A percentile compares a stretch with the other conserved stretches of the same genome.
Conservation (phyloP, 2,113 vertebrate species). For the Ictalurus furcatus region DNA sequence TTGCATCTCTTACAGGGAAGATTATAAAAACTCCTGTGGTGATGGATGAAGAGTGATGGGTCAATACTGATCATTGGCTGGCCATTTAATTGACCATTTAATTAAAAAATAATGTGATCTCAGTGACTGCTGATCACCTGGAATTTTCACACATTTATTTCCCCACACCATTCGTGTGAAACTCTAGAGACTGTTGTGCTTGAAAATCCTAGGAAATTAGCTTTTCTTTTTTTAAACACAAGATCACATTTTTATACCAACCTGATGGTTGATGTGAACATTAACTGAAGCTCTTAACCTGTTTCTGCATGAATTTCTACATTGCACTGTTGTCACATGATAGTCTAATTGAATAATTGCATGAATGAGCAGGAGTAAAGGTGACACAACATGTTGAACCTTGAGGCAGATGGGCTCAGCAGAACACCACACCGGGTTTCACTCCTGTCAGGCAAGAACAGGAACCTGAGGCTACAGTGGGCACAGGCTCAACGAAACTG, state of each 20-base stretch:
- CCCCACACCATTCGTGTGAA: not conserved
- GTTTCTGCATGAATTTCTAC: not conserved
- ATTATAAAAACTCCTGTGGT: not conserved
- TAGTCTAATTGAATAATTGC: not conserved
- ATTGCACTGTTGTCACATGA: not conserved
- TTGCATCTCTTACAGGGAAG: slow-evolving; percentile 3
- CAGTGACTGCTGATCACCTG: not conserved
- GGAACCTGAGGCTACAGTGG: not conserved
- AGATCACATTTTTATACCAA: not conserved
- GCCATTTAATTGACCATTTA: not conserved
- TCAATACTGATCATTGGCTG: slow-evolving; percentile 10
- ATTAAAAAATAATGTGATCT: not conserved
- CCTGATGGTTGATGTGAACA: not conserved
- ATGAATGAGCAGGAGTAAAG: not conserved
- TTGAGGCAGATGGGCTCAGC: not conserved
- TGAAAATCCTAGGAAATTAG: not conserved
- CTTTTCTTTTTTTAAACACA: not conserved
- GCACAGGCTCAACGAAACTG: not conserved
- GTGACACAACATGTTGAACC: not conserved
- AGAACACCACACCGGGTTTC: not conserved
- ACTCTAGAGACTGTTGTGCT: not conserved
- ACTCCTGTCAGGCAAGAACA: not conserved
- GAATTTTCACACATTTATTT: not conserved
- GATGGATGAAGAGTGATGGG: slow-evolving; percentile 5
- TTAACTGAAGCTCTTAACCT: not conserved